These are phyloP conservation scores for Cacatua alba DNA, from an alignment of 2,113 vertebrate species.

Conservation along the genomic window DNA sequence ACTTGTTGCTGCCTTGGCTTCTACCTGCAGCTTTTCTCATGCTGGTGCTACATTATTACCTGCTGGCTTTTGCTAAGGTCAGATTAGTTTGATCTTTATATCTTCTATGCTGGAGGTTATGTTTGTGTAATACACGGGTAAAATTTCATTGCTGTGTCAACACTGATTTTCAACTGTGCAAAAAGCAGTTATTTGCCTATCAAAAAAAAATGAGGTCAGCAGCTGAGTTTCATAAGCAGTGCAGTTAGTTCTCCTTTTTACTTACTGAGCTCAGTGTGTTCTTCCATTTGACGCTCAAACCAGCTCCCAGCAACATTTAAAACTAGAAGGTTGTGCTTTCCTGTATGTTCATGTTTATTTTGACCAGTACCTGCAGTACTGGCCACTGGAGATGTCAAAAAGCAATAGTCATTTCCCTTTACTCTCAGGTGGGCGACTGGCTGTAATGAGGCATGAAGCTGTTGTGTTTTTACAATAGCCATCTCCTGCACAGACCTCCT, in stretches of 20 bases:
- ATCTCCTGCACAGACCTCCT: neutral
- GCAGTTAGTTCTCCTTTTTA: neutral
- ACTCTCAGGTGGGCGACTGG: neutral
- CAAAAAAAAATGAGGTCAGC: neutral
- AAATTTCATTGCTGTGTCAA: constrained; percentile 32
- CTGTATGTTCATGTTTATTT: neutral
- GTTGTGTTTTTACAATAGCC: neutral
- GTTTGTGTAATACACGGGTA: constrained; percentile 18
- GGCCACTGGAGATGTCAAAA: neutral
- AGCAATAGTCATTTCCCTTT: neutral
- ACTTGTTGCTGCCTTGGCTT: neutral
- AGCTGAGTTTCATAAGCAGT: neutral
- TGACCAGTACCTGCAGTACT: neutral
- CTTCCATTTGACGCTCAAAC: neutral
- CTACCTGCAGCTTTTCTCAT: neutral
- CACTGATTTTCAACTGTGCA: neutral
- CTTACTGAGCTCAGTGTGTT: neutral
- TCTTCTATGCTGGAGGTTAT: neutral
- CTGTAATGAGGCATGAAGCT: neutral
- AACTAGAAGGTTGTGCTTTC: neutral
- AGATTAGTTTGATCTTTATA: neutral
- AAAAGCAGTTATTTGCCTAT: neutral
- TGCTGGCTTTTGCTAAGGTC: neutral
- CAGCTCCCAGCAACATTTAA: neutral
- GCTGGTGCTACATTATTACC: neutral